These are phyloP conservation scores for Saguinus midas DNA, from an alignment of 2,113 vertebrate species.

Conservation along the genomic window DNA sequence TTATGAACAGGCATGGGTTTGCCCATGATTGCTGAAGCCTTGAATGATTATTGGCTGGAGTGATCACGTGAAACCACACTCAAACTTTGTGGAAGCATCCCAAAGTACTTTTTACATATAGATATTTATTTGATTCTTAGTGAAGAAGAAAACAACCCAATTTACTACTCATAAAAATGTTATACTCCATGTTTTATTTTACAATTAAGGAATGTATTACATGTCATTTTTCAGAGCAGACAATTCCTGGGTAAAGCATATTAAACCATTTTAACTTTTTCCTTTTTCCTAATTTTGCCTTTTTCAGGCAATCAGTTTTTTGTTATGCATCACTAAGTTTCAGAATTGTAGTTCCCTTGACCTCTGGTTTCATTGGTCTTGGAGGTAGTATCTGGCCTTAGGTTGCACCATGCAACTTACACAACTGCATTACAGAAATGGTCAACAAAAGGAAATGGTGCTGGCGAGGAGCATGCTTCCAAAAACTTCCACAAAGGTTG, in stretches of 20 bases:
- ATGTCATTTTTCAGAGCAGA: neutral
- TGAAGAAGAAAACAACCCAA: neutral
- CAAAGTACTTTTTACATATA: neutral
- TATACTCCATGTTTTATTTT: neutral
- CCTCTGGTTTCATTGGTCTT: neutral
- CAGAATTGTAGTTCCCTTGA: neutral
- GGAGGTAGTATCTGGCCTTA: neutral
- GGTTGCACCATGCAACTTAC: neutral
- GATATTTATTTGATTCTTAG: neutral
- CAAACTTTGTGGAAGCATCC: neutral
- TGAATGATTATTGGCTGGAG: neutral
- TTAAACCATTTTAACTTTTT: neutral
- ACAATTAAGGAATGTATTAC: conserved; percentile 30
- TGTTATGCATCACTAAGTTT: neutral
- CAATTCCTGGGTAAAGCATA: neutral
- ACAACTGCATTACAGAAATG: neutral
- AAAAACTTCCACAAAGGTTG: neutral
- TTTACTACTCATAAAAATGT: neutral
- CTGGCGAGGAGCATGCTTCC: neutral
- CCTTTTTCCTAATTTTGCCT: no score
- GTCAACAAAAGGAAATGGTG: neutral
- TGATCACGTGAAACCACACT: neutral
- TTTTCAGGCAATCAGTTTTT: neutral
- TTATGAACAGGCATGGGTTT: neutral
- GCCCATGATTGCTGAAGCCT: neutral